Conservation (phyloP, 1,140 invertebrate genomes). For the Fopius arisanus region DNA sequence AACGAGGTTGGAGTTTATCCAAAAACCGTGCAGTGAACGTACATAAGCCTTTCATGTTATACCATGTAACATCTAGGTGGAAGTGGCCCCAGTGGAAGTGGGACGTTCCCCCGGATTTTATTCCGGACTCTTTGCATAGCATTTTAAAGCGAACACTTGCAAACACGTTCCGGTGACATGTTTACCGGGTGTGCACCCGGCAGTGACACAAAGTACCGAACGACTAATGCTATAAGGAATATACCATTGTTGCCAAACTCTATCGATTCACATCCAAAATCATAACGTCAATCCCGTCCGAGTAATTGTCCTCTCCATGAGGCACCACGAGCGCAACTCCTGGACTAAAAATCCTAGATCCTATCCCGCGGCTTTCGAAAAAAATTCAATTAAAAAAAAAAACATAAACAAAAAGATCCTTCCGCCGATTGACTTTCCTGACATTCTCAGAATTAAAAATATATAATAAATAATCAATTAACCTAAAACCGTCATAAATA, state of each 20-base stretch:
- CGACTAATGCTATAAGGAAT: constrained; percentile 3
- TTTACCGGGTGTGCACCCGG: constrained; percentile 36
- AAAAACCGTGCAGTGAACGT: constrained; percentile 1
- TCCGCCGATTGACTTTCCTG: too few relatives aligned
- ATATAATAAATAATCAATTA: too few relatives aligned
- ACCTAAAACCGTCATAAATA: too few relatives aligned
- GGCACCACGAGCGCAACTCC: too few relatives aligned
- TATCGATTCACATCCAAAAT: neutral
- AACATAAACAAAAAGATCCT: too few relatives aligned
- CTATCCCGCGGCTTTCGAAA: too few relatives aligned
- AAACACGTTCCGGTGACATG: constrained; percentile 43
- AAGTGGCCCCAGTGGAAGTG: neutral
- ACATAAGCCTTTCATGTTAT: constrained; percentile 11
- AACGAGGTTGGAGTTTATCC: constrained; percentile 4
- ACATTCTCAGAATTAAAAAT: too few relatives aligned
- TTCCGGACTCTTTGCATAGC: constrained; percentile 49
- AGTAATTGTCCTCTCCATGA: too few relatives aligned
- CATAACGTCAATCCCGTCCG: too few relatives aligned
- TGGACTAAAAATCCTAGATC: too few relatives aligned
- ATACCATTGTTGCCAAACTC: neutral
- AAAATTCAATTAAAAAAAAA: too few relatives aligned
- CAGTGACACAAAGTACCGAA: constrained; percentile 28
- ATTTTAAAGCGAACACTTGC: constrained; percentile 55
- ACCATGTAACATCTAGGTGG: neutral
- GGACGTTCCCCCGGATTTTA: constrained; percentile 31